phyloP scores from a whole-genome alignment of 2,888 invertebrate genomes.

The Steromphala cineraria region DNA sequence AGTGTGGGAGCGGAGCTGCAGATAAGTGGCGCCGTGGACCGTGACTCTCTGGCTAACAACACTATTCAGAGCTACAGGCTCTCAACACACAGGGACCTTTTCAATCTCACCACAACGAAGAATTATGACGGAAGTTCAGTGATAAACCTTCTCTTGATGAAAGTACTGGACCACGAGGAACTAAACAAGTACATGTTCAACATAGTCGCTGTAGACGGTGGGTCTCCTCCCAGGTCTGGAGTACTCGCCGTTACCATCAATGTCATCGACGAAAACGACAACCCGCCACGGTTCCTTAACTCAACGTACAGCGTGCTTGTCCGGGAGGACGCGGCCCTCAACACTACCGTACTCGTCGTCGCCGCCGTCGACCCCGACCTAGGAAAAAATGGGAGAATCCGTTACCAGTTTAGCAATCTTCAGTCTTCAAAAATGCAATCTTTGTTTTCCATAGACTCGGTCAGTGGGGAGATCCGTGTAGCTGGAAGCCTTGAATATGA shows the following conservation, averaged over 20 bases:
- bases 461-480: slow-evolving; percentile 30
- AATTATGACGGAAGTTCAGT: slow-evolving; percentile 59
- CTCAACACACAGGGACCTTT: slow-evolving; percentile 46
- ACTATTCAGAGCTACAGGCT: slow-evolving; percentile 59
- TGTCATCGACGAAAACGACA: slow-evolving; percentile 63
- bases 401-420: slow-evolving; percentile 45
- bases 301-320: slow-evolving; percentile 48
- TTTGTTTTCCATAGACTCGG: slow-evolving; percentile 36
- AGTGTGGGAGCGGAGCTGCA: slow-evolving; percentile 42
- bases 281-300: slow-evolving; percentile 48
- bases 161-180: slow-evolving; percentile 57
- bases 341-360: slow-evolving; percentile 23
- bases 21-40: slow-evolving; percentile 53
- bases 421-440: slow-evolving; percentile 29
- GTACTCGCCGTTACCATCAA: slow-evolving; percentile 50
- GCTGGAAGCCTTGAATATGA: slow-evolving; percentile 20
- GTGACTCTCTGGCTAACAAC: slow-evolving; percentile 54
- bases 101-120: slow-evolving; percentile 52
- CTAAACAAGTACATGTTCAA: slow-evolving; percentile 52
- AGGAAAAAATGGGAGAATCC: slow-evolving; percentile 52
- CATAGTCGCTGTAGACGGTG: slow-evolving; percentile 60
- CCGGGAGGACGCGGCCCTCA: slow-evolving; percentile 38
- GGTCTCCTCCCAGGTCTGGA: slow-evolving; percentile 47
- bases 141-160: slow-evolving; percentile 54
- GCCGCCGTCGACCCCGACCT: slow-evolving; percentile 56